Base-by-base conservation (phyloP, 2,797 vertebrate genomes). In the Leuciscus waleckii region DNA sequence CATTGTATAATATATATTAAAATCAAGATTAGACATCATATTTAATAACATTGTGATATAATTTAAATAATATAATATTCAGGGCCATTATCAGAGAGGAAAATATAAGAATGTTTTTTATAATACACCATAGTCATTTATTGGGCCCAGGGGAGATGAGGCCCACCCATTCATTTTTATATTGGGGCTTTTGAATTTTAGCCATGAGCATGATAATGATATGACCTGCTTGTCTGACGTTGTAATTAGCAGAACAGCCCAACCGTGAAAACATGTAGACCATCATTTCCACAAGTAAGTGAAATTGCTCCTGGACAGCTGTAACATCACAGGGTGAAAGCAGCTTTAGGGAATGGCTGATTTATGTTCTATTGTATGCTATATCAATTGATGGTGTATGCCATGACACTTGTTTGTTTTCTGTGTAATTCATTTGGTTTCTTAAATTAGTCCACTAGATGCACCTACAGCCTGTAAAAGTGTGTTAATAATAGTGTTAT, bases 111-210 rank as follows among this genome's bases (percentile, higher is more conserved):
- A 32, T 16, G 43, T 14, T 14, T 65, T 65, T 43, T 37, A 41
- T 23, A 37, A 56, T 37, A 19, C 37, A 76, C 4, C 4, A 19
- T 54, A 23, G 29, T n/a, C 77, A 79, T 56, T 56, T 21, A n/a
- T 23, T 5, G 3, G 2, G 10, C 65, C 46, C 5, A 51, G 17
- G 43, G 29, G 43, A 68, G 19, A 37, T 67, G 46, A 68, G 13
- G 26, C 19, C 19, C 78, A 49, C 6, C 61, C 19, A 68, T 68
- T n/a, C 23, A 5, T 37, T 37, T 51, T 51, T 68, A 26, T 46
- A n/a, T 43, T 13, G n/a, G 69, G 69, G 41, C n/a, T 73, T 73
- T 32, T 81, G 65, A 51, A 69, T 54, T n/a, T 35, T 81, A 81
- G 21, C n/a, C 32, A 37, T 69, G 46, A 35, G 11, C 8, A 23